phyloP scores from a whole-genome alignment of 2,113 vertebrate species.

The Dinomys branickii region DNA sequence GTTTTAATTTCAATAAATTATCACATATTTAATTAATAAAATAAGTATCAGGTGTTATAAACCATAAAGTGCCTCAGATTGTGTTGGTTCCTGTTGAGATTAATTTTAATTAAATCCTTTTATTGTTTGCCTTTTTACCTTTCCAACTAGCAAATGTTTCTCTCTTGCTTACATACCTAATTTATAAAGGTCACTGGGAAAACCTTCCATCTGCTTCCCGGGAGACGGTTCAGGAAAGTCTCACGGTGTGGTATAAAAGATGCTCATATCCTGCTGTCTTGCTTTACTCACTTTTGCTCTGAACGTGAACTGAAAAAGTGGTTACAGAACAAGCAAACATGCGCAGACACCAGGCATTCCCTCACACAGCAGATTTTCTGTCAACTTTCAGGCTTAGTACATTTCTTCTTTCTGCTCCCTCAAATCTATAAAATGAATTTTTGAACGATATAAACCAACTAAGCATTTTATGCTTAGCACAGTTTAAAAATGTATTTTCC shows the following conservation, averaged over 20 bases:
- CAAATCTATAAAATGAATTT: background rate
- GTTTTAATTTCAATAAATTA: background rate
- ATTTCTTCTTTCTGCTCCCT: background rate
- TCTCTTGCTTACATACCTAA: background rate
- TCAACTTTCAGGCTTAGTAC: background rate
- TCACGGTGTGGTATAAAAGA: background rate
- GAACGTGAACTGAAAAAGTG: background rate
- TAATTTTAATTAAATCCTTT: background rate
- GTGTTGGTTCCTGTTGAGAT: background rate
- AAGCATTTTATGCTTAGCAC: background rate
- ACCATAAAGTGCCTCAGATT: background rate
- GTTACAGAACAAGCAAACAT: background rate
- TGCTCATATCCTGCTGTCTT: background rate
- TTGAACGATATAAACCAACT: background rate
- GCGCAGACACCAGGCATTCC: background rate
- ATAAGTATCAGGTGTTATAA: constrained; percentile 10
- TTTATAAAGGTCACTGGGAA: constrained; percentile 44
- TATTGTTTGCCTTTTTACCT: background rate
- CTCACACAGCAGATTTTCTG: background rate
- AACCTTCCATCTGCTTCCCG: background rate
- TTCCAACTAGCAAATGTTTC: constrained; percentile 24
- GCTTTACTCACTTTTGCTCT: background rate
- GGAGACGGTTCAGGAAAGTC: background rate
- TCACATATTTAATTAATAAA: background rate
- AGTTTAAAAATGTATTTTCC: background rate